A percentile compares a stretch with the other conserved stretches of the same genome.
These are phyloP conservation scores for Neosalanx taihuensis DNA, from an alignment of 2,797 vertebrate species.

Conservation along the genomic window DNA sequence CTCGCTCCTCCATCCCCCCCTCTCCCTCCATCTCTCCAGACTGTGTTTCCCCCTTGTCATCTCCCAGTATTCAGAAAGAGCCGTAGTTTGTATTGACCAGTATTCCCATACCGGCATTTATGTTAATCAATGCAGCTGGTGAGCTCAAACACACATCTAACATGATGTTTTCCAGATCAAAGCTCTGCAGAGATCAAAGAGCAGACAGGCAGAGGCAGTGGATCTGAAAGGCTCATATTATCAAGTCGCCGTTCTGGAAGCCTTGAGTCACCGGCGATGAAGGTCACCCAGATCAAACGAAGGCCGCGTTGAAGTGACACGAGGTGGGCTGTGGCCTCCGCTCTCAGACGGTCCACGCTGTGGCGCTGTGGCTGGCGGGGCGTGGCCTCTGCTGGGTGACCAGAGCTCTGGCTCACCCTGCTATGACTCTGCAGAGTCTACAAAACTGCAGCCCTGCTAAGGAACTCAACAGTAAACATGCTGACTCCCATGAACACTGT, in stretches of 20 bases:
- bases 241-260: neutral
- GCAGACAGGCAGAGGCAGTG: neutral
- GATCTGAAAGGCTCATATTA: neutral
- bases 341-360: neutral
- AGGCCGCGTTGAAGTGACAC: neutral
- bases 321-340: neutral
- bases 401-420: too few species aligned
- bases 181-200: neutral
- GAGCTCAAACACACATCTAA: neutral
- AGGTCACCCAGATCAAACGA: neutral
- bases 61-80: neutral
- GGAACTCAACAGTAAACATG: constrained; percentile 69
- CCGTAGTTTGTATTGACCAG: too few species aligned
- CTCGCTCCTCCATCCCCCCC: constrained; percentile 13
- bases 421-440: constrained; percentile 34
- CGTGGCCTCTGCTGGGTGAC: neutral
- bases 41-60: neutral
- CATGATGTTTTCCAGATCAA: neutral
- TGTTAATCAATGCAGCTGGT: neutral
- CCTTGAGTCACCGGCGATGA: neutral
- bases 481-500: constrained; percentile 62
- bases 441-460: constrained; percentile 62
- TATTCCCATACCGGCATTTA: too few species aligned
- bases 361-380: neutral
- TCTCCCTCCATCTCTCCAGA: constrained; percentile 12